These are phyloP conservation scores for Meghimatium bilineatum DNA, from an alignment of 2,888 invertebrate species.

Conservation along the genomic window DNA sequence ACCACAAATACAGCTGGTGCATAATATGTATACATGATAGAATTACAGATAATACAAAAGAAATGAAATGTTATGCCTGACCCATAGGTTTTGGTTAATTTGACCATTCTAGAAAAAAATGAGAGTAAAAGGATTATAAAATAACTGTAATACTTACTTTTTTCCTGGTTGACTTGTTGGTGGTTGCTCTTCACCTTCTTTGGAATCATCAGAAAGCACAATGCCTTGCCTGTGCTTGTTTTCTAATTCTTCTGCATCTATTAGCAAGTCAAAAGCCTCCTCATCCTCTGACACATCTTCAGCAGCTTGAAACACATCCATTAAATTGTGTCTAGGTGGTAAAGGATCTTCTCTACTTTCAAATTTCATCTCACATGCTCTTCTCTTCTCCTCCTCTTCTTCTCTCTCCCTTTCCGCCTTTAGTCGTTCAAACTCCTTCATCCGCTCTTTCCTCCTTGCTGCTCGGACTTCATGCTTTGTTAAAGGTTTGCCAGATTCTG, in stretches of 20 bases:
- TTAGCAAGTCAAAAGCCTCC: conserved; percentile 18
- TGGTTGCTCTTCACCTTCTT: conserved; percentile 40
- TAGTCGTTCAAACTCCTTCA: conserved; percentile 36
- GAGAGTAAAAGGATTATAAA: not conserved
- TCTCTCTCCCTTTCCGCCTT: conserved; percentile 38
- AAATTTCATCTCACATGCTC: not conserved
- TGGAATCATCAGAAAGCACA: conserved; percentile 39
- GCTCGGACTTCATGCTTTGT: conserved; percentile 32
- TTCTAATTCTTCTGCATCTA: conserved; percentile 27
- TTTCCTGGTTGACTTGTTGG: conserved; percentile 47
- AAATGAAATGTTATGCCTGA: no score
- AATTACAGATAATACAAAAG: no score
- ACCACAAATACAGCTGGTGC: no score
- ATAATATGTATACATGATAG: no score
- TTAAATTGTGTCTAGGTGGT: conserved; percentile 32
- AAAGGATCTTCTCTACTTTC: conserved; percentile 44
- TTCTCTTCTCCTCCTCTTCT: conserved; percentile 1
- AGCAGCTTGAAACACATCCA: conserved; percentile 43
- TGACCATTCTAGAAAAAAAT: no score
- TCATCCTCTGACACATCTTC: conserved; percentile 46
- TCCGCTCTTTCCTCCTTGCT: conserved; percentile 35
- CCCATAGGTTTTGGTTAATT: no score
- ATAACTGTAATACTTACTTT: conserved; percentile 18
- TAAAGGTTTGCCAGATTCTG: conserved; percentile 37
- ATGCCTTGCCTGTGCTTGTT: conserved; percentile 34